These are phyloP conservation scores for Hololepta plana DNA, from an alignment of 2,888 invertebrate genomes.

Conservation along the genomic window DNA sequence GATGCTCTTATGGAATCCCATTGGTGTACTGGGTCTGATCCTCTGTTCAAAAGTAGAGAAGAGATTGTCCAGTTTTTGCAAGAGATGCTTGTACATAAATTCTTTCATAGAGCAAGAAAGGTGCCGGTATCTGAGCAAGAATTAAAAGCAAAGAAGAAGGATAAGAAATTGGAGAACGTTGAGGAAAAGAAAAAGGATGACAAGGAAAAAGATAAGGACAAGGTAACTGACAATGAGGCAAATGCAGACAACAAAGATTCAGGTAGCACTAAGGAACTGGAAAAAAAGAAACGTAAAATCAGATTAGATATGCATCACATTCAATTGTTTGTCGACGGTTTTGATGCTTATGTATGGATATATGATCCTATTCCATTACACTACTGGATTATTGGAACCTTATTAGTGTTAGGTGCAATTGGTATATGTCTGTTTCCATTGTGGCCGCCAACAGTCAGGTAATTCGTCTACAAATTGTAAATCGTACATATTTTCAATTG, in stretches of 20 bases:
- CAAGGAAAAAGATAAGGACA: constrained; percentile 21
- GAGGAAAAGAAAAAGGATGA: constrained; percentile 30
- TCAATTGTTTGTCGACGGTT: constrained; percentile 82
- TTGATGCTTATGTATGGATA: constrained; percentile 95
- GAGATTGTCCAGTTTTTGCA: constrained; percentile 68
- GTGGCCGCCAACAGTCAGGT: constrained; percentile 89
- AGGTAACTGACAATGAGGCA: constrained; percentile 30
- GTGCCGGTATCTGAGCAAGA: constrained; percentile 57
- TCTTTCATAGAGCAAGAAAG: constrained; percentile 90
- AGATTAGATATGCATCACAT: constrained; percentile 95
- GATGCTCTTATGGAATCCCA: constrained; percentile 83
- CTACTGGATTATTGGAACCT: constrained; percentile 85
- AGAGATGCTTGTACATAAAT: constrained; percentile 75
- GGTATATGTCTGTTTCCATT: constrained; percentile 96
- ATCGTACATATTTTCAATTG: constrained; percentile 1
- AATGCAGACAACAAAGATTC: too few species aligned
- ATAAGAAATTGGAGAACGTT: constrained; percentile 28
- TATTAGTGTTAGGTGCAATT: constrained; percentile 81
- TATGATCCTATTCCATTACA: constrained; percentile 92
- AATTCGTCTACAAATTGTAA: too few species aligned
- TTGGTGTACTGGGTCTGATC: constrained; percentile 60
- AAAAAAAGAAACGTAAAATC: constrained; percentile 72
- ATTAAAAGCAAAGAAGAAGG: constrained; percentile 37
- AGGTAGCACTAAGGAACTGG: too few species aligned
- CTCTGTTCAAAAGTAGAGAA: constrained; percentile 64